Evolutionary conservation across 2,113 vertebrate genomes (phyloP), one percentile per base, ranked within the genome.

Genomic region (Cricetomys ansorgei): DNA sequence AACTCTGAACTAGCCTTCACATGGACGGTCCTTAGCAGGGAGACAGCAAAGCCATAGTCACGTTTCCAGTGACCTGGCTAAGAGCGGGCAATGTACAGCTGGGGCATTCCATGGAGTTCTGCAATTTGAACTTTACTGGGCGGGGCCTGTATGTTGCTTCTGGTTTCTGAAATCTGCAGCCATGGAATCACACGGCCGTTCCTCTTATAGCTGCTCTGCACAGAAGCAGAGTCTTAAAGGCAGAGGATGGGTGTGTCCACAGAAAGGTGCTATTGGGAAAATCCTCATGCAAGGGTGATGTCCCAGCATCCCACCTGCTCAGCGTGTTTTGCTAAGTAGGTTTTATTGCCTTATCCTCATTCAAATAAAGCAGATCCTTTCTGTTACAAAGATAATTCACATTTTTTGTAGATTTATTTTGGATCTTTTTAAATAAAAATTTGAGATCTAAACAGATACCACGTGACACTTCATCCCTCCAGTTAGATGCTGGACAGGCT

Each of bases 341-440:
- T 81, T 72, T 40, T 53, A 17, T 10, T 92, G 77, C 50, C 80
- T 65, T 57, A 31, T 69, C 88, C 80, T 67, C 2, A 95, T 76
- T 80, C 40, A 50, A 90, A 55, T 92, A 91, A 94, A 91, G 72
- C 27, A 50, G 53, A 92, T 31, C 16, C 37, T 69, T 94, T 81
- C 93, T 87, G 17, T 53, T 85, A 75, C 25, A 31, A 2, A 43
- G 37, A 65, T 72, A 88, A 92, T 73, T 84, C 53, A 75, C n/a
- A 23, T 70, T 85, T 95, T 94, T 90, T 79, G 50, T 88, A 72
- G 48, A 84, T 64, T 81, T 80, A 55, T 57, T 94, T 93, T 76
- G 48, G 77, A 83, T 93, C 65, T 55, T 89, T 94, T 91, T 34
- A 27, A 95, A 45, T 55, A 89, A 92, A 88, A 90, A 57, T 34